Percentiles rank a stretch among this genome's conserved stretches.
Evolutionary conservation across 2,797 vertebrate genomes (phyloP).

Genomic region (Sitta carolinensis): DNA sequence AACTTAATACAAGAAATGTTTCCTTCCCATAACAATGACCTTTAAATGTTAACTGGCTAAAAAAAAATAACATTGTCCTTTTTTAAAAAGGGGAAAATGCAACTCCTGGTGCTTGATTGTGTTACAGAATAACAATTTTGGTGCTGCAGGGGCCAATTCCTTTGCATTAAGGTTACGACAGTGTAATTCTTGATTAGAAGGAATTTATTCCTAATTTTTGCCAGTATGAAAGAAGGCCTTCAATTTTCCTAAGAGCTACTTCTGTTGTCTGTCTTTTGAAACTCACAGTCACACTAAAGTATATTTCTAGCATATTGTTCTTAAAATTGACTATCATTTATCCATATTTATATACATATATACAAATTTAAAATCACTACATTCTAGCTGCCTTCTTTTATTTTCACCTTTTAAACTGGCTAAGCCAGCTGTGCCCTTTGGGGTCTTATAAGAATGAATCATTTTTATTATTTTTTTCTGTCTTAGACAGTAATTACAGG

Average conservation of each 20-base stretch:
- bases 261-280: constrained; percentile 28
- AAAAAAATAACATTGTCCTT: constrained; percentile 44
- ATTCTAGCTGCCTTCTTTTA: not conserved
- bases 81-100: not conserved
- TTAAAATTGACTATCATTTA: constrained; percentile 27
- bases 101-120: not conserved
- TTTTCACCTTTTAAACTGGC: constrained; percentile 58
- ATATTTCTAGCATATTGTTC: constrained; percentile 10
- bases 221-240: not conserved
- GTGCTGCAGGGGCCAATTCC: not conserved
- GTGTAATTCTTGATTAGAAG: not conserved
- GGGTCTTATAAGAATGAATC: constrained; percentile 54
- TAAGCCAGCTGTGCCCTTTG: constrained; percentile 48
- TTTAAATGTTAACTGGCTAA: constrained; percentile 66
- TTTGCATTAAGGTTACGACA: not conserved
- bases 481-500: constrained; percentile 62
- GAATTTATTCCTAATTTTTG: constrained; percentile 22
- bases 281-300: constrained; percentile 14
- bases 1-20: constrained; percentile 35
- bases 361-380: constrained; percentile 1
- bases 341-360: not conserved
- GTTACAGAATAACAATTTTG: not conserved
- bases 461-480: constrained; percentile 62
- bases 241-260: constrained; percentile 15
- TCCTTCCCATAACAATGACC: constrained; percentile 24